Percentiles rank a stretch among this genome's conserved stretches.
Conservation (phyloP, 2,113 vertebrate genomes). For the Spilogale gracilis region DNA sequence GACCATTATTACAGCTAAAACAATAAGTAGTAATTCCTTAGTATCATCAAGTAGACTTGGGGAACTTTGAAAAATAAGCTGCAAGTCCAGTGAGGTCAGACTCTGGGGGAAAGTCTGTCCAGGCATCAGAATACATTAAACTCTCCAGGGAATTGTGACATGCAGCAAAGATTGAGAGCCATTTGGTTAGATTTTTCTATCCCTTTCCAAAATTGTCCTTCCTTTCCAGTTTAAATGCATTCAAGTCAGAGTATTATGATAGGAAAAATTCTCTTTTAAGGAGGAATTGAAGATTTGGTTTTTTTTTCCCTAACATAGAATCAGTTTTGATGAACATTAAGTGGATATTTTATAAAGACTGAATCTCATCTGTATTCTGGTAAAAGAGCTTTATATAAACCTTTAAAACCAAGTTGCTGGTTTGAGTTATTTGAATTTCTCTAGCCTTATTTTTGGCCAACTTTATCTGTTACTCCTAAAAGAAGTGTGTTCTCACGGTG, state of each 20-base stretch:
- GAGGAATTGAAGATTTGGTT: neutral
- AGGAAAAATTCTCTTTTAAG: conserved; percentile 12
- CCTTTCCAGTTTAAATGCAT: conserved; percentile 10
- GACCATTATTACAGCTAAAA: neutral
- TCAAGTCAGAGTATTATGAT: neutral
- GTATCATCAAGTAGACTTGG: neutral
- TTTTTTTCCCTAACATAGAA: neutral
- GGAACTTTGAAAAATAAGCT: neutral
- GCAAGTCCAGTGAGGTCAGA: neutral
- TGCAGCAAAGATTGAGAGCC: neutral
- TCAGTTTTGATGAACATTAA: conserved; percentile 14
- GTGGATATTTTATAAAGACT: conserved; percentile 25
- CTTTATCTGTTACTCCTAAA: conserved; percentile 9
- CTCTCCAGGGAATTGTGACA: neutral
- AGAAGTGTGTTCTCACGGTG: neutral
- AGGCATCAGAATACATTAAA: neutral
- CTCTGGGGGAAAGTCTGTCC: neutral
- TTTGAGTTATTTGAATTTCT: neutral
- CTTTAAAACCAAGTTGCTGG: conserved; percentile 22
- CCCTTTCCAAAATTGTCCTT: conserved; percentile 40
- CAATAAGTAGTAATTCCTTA: neutral
- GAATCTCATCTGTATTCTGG: neutral
- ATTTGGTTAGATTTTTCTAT: neutral
- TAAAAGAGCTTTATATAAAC: conserved; percentile 34
- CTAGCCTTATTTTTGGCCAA: neutral